Conservation (phyloP, 1,140 invertebrate genomes). For the Drosophila simulans region DNA sequence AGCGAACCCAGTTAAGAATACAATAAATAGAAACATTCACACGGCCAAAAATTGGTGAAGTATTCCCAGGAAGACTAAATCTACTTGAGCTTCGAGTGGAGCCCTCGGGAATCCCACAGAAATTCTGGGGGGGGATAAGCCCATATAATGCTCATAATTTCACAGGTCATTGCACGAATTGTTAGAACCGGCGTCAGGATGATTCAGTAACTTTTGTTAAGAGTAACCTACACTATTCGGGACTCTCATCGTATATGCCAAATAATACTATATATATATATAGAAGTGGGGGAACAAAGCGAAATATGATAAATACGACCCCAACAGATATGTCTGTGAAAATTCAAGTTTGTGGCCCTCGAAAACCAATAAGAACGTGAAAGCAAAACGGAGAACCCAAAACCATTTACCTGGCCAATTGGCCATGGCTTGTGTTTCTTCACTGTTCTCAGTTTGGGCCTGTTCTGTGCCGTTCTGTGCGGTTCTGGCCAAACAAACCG, state of each 20-base stretch:
- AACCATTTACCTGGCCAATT: conserved; percentile 56
- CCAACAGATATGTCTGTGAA: conserved; percentile 37
- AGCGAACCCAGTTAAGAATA: conserved; percentile 10
- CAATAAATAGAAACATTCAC: conserved; percentile 2
- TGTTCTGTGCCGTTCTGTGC: background rate
- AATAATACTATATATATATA: background rate
- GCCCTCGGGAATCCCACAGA: conserved; percentile 7
- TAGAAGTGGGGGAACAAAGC: conserved; percentile 19
- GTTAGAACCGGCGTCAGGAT: conserved; percentile 43
- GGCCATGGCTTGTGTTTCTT: conserved; percentile 25
- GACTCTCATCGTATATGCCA: conserved; percentile 1
- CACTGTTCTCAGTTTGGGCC: background rate
- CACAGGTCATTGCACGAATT: conserved; percentile 65
- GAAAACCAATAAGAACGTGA: conserved; percentile 35
- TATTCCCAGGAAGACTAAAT: conserved; percentile 18
- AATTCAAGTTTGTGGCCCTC: conserved; percentile 53
- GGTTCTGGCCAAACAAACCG: conserved; percentile 5
- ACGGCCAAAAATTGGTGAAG: background rate
- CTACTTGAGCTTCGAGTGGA: background rate
- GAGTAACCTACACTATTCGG: conserved; percentile 11
- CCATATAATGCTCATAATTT: conserved; percentile 58
- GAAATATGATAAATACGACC: conserved; percentile 39
- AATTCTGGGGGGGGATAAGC: background rate
- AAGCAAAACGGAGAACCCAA: conserved; percentile 40
- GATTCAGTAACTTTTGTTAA: conserved; percentile 35